These are phyloP conservation scores for Procambarus virginalis DNA, from an alignment of 1,140 invertebrate genomes.

Conservation along the genomic window DNA sequence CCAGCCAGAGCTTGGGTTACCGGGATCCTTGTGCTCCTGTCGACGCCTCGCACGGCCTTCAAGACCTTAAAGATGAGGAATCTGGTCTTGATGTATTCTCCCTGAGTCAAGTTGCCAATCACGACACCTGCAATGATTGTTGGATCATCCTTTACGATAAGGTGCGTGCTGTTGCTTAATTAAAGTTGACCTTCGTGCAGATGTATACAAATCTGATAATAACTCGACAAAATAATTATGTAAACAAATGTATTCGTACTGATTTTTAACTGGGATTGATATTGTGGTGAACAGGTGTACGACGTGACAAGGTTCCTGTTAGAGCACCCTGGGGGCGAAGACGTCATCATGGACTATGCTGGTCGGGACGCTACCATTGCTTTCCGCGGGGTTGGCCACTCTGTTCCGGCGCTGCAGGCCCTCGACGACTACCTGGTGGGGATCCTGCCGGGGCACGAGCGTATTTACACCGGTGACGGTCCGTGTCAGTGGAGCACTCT, in stretches of 20 bases:
- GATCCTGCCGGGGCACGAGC: constrained; percentile 81
- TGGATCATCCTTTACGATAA: constrained; percentile 80
- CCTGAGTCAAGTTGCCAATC: constrained; percentile 76
- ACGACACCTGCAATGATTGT: constrained; percentile 76
- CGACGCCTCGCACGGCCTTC: background rate
- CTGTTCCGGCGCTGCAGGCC: constrained; percentile 78
- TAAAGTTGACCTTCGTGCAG: too few relatives aligned
- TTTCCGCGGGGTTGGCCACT: constrained; percentile 87
- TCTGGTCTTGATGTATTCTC: constrained; percentile 71
- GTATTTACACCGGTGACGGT: constrained; percentile 78
- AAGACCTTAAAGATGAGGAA: constrained; percentile 44
- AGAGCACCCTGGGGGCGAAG: constrained; percentile 89
- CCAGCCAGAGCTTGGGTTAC: constrained; percentile 48
- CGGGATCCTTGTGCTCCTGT: constrained; percentile 6
- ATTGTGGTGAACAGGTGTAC: constrained; percentile 74
- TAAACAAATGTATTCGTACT: too few relatives aligned
- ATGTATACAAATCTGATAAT: too few relatives aligned
- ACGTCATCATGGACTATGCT: constrained; percentile 89
- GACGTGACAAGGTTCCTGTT: constrained; percentile 79
- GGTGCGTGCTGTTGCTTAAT: constrained; percentile 35
- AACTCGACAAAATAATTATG: too few relatives aligned
- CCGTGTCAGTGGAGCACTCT: background rate
- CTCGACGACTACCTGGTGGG: constrained; percentile 83
- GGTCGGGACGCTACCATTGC: constrained; percentile 90
- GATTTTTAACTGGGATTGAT: background rate